Conservation (phyloP, 2,888 invertebrate genomes). For the Chaitophorus viminalis region DNA sequence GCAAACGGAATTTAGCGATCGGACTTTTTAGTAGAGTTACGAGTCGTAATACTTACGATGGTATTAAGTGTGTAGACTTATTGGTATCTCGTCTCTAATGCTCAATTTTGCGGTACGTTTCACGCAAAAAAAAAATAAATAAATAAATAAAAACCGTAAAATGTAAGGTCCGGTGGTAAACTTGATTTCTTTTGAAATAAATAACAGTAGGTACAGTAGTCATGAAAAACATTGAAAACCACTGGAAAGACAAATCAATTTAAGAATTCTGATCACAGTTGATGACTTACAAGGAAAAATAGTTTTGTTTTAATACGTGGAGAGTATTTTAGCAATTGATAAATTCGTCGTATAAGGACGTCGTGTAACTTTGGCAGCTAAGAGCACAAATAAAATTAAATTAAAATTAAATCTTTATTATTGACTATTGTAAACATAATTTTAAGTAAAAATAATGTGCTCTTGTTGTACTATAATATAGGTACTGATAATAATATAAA, state of each 20-base stretch:
- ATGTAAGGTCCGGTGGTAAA: background rate
- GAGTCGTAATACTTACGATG: background rate
- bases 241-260: background rate
- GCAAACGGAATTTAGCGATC: background rate
- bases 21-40: background rate
- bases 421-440: too few relatives aligned
- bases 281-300: background rate
- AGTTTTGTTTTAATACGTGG: too few relatives aligned
- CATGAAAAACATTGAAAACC: background rate
- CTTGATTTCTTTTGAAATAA: background rate
- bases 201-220: background rate
- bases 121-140: background rate
- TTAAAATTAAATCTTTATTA: too few relatives aligned
- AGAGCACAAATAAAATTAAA: too few relatives aligned
- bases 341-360: too few relatives aligned
- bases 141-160: too few relatives aligned
- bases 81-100: background rate
- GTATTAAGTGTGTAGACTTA: background rate
- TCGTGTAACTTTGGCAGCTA: too few relatives aligned
- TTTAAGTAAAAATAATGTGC: too few relatives aligned
- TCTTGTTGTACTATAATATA: too few relatives aligned
- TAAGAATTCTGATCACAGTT: background rate
- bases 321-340: too few relatives aligned
- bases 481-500: too few relatives aligned
- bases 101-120: background rate